A percentile compares a stretch with the other conserved stretches of the same genome.
Conservation (phyloP, 2,797 vertebrate genomes). For the Microchirus variegatus region DNA sequence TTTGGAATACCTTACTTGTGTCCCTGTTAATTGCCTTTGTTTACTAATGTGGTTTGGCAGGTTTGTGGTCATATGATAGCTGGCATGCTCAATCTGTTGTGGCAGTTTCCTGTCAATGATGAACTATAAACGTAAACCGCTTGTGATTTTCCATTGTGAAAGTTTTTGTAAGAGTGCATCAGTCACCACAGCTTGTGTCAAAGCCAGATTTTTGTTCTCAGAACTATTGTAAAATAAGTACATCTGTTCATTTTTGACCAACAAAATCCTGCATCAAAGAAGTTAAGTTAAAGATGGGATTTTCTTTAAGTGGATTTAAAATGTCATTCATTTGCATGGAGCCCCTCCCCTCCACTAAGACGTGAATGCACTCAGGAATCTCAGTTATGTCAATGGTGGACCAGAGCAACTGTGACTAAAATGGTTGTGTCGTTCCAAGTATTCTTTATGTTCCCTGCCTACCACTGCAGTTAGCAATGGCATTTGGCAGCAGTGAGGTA, state of each 20-base stretch:
- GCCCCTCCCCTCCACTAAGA: not conserved
- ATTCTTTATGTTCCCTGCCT: constrained; percentile 5
- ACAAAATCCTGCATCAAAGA: not conserved
- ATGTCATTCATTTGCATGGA: constrained; percentile 24
- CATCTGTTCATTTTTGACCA: not conserved
- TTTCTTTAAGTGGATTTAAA: constrained; percentile 8
- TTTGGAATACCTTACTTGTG: not conserved
- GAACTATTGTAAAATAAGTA: not conserved
- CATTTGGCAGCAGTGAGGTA: constrained; percentile 8
- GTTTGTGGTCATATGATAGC: not conserved
- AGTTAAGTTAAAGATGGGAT: not conserved
- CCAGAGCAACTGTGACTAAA: constrained; percentile 12
- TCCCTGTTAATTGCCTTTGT: not conserved
- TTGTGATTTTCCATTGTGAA: constrained; percentile 43
- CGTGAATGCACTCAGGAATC: constrained; percentile 53
- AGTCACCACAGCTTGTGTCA: not conserved
- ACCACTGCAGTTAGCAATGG: not conserved
- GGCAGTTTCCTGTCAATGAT: constrained; percentile 18
- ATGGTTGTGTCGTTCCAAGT: not conserved
- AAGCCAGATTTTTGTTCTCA: not conserved
- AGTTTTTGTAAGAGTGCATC: not conserved
- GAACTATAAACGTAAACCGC: not conserved
- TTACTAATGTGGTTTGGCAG: constrained; percentile 14
- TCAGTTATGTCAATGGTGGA: constrained; percentile 38
- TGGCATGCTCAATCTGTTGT: not conserved